Conservation (phyloP, 2,888 invertebrate species). For the Trissoscelio sp. region DNA sequence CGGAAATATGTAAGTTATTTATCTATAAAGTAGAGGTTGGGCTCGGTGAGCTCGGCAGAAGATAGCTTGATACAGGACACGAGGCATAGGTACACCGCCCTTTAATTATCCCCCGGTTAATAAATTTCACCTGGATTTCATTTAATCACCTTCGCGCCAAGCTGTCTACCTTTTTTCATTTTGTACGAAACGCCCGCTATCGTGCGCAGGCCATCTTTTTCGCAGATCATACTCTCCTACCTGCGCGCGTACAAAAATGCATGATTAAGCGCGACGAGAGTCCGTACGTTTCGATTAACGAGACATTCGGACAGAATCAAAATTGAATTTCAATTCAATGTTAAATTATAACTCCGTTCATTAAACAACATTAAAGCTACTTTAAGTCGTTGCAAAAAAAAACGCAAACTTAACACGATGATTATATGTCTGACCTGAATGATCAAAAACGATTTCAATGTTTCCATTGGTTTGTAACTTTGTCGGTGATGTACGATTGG, state of each 20-base stretch:
- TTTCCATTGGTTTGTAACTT: neutral
- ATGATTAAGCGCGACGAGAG: slow-evolving; percentile 57
- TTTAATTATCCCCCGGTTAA: slow-evolving; percentile 79
- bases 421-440: slow-evolving; percentile 29
- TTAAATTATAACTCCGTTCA: slow-evolving; percentile 33
- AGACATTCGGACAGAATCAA: slow-evolving; percentile 55
- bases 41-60: slow-evolving; percentile 52
- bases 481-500: slow-evolving; percentile 20
- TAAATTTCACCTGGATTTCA: slow-evolving; percentile 77
- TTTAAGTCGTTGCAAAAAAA: slow-evolving; percentile 36
- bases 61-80: slow-evolving; percentile 69
- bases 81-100: slow-evolving; percentile 77
- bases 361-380: slow-evolving; percentile 51
- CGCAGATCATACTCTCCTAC: slow-evolving; percentile 33
- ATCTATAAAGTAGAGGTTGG: slow-evolving; percentile 52
- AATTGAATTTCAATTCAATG: slow-evolving; percentile 68
- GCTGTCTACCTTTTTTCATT: slow-evolving; percentile 65
- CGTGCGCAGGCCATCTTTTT: slow-evolving; percentile 59
- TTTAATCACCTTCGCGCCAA: slow-evolving; percentile 71
- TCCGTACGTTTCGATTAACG: slow-evolving; percentile 65
- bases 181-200: slow-evolving; percentile 61
- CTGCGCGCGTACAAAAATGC: slow-evolving; percentile 48
- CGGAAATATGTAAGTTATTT: slow-evolving; percentile 66
- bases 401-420: slow-evolving; percentile 25
- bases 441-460: too few species aligned